Evolutionary conservation across 2,113 vertebrate species (phyloP), one percentile per base, ranked within the genome.

Genomic region (Eublepharis macularius): DNA sequence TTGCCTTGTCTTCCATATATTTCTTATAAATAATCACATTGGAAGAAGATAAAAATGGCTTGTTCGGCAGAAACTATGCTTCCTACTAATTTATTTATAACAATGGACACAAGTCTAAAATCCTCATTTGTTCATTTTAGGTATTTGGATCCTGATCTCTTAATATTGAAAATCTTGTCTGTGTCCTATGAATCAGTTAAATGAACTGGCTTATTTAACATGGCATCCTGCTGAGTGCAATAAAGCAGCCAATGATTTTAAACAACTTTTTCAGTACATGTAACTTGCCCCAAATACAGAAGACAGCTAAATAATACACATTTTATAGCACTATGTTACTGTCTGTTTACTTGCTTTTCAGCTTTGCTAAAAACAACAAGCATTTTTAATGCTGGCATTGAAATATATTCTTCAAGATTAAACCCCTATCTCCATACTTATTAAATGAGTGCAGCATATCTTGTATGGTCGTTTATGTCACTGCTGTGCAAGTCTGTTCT

Each of bases 381-480:
- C 41, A n/a, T 63, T 63, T 82, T 76, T 77, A 80, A 54, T 49
- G 69, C 77, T 43, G 77, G 39, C 65, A 41, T 86, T 88, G 84
- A 85, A 86, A 83, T 79, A 72, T 39, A 63, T 39, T 72, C 41
- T 83, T 82, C 86, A n/a, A n/a, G 24, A 54, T 87, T 47, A 76
- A 84, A 51, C 65, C 2, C 4, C 0, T 85, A 81, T 87, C 39
- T 90, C 21, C 81, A 70, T 72, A 63, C 73, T 92, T 90, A 63
- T 63, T 80, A 63, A 92, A 39, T 13, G 39, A 47, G 75, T 0
- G 0, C 51, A 87, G 73, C 76, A 0, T 72, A 24, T 90, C 72
- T 87, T 79, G 72, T 57, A 65, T 49, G 77, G 81, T 83, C 82
- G 80, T 84, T 94, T 41, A 81, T 86, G 45, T 80, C 78, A 54